Conservation (phyloP, 1,140 invertebrate genomes). For the Lethocerus indicus region DNA sequence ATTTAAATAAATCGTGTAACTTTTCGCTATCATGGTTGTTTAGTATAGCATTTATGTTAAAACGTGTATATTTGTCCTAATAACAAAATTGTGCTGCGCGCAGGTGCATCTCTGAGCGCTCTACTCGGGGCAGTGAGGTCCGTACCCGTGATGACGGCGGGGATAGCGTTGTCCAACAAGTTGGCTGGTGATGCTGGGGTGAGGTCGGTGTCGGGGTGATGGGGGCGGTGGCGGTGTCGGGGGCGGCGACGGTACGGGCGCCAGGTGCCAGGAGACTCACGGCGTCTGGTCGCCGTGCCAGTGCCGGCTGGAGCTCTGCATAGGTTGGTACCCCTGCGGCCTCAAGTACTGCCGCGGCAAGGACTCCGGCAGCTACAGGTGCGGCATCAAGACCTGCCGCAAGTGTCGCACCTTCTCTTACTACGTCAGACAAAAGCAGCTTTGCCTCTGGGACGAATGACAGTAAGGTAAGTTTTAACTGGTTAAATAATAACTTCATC, state of each 20-base stretch:
- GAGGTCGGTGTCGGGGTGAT: no score
- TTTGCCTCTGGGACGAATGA: slow-evolving; percentile 80
- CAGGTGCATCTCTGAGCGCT: background rate
- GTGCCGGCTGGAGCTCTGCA: slow-evolving; percentile 68
- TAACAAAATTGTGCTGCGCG: no score
- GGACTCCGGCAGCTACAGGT: slow-evolving; percentile 32
- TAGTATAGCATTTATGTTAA: no score
- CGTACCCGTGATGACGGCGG: background rate
- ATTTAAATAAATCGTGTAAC: no score
- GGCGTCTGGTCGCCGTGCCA: slow-evolving; percentile 50
- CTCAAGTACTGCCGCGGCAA: slow-evolving; percentile 82
- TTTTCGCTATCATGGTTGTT: no score
- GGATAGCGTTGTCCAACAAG: no score
- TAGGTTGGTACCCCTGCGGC: slow-evolving; percentile 79
- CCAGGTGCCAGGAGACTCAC: slow-evolving; percentile 41
- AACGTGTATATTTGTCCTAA: no score
- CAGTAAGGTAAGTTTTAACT: slow-evolving; percentile 20
- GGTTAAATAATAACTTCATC: no score
- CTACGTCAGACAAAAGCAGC: slow-evolving; percentile 61
- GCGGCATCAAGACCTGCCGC: slow-evolving; percentile 88
- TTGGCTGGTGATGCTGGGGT: no score
- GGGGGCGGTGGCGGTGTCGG: slow-evolving; percentile 16
- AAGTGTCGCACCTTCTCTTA: slow-evolving; percentile 76
- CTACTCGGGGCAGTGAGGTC: background rate
- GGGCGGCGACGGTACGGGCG: slow-evolving; percentile 19